These are phyloP conservation scores for Tarsius wallacei DNA, from an alignment of 2,797 vertebrate species.

Conservation along the genomic window DNA sequence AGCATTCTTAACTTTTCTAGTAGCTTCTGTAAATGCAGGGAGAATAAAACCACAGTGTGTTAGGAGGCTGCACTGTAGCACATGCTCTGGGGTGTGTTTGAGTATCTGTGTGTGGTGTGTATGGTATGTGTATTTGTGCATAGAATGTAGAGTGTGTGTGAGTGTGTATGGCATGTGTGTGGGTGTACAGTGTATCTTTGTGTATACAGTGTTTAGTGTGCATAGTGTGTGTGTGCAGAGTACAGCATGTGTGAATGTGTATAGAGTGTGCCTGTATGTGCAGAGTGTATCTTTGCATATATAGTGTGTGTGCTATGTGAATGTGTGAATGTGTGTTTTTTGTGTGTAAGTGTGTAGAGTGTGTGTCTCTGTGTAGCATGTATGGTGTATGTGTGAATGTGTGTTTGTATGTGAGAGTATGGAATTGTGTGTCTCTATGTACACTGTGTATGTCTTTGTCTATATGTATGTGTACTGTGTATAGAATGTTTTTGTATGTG, in stretches of 20 bases:
- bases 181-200: background rate
- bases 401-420: background rate
- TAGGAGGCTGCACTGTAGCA: fast-evolving
- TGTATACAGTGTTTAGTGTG: background rate
- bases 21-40: fast-evolving
- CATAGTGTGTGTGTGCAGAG: background rate
- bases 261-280: background rate
- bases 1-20: fast-evolving
- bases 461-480: background rate
- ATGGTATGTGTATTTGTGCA: background rate
- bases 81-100: too few species aligned
- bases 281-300: background rate
- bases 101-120: too few species aligned
- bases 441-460: background rate
- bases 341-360: background rate
- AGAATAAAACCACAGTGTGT: fast-evolving
- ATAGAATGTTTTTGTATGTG: background rate
- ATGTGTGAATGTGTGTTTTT: background rate
- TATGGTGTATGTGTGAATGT: background rate
- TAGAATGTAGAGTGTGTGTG: background rate
- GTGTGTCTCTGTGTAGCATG: background rate
- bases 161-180: background rate
- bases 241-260: background rate
- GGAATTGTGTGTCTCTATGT: background rate
- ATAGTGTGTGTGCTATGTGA: background rate